A percentile compares a stretch with the other conserved stretches of the same genome.
These are phyloP conservation scores for Conus betulinus DNA, from an alignment of 1,140 invertebrate genomes.

Conservation along the genomic window DNA sequence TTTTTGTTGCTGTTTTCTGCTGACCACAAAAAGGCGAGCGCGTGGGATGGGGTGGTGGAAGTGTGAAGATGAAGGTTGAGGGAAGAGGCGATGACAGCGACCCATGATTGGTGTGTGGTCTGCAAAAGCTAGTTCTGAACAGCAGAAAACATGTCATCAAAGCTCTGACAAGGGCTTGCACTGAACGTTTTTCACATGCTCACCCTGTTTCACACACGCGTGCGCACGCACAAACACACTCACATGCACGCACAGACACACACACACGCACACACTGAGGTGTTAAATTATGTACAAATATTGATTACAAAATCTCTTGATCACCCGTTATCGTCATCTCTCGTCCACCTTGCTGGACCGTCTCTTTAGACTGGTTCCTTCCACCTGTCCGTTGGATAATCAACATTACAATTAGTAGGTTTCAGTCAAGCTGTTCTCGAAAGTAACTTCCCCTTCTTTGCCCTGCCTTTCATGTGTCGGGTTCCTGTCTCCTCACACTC, in stretches of 20 bases:
- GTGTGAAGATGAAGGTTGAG: no score
- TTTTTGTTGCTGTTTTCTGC: no score
- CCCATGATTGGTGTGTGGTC: not conserved
- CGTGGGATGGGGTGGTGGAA: no score
- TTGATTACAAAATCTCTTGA: not conserved
- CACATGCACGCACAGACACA: not conserved
- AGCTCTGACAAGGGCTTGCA: not conserved
- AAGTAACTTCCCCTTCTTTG: not conserved
- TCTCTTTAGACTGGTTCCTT: not conserved
- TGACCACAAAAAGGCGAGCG: no score
- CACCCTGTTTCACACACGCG: not conserved
- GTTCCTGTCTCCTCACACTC: not conserved
- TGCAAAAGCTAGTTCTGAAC: not conserved
- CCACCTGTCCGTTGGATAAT: not conserved
- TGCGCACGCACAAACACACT: not conserved
- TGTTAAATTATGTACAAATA: constrained; percentile 16
- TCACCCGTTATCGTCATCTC: not conserved
- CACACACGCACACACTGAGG: not conserved
- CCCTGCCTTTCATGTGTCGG: not conserved
- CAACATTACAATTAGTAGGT: not conserved
- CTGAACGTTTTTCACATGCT: not conserved
- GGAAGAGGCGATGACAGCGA: not conserved
- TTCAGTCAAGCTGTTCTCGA: not conserved
- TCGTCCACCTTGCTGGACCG: not conserved
- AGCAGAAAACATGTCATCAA: not conserved